Evolutionary conservation across 2,797 vertebrate species (phyloP).

Genomic region (Cossypha niveicapilla): DNA sequence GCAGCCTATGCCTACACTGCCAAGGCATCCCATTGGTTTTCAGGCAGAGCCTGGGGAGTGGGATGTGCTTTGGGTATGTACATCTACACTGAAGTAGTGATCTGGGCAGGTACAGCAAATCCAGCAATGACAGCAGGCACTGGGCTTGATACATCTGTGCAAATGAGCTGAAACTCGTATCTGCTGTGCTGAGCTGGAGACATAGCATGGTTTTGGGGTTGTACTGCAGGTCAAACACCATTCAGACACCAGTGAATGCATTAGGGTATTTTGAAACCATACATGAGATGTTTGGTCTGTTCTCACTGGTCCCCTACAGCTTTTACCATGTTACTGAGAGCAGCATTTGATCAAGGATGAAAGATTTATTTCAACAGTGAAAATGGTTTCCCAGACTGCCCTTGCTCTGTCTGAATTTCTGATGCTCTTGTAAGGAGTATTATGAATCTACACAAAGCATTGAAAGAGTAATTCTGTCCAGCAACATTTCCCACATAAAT

Average conservation of each 20-base stretch:
- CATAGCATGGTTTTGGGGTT: not conserved
- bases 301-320: not conserved
- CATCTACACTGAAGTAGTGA: not conserved
- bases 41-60: not conserved
- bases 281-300: not conserved
- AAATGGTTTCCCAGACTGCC: not conserved
- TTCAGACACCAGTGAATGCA: not conserved
- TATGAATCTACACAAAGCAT: not conserved
- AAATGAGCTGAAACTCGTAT: not conserved
- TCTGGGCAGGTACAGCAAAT: not conserved
- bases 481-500: not conserved
- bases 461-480: not conserved
- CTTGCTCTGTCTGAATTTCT: not conserved
- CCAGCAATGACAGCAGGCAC: not conserved
- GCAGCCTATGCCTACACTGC: not conserved
- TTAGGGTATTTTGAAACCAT: not conserved
- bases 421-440: not conserved
- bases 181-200: not conserved
- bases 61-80: not conserved
- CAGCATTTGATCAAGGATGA: not conserved
- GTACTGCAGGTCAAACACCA: not conserved
- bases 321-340: not conserved
- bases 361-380: not conserved
- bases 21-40: accelerated
- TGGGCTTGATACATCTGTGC: not conserved